Evolutionary conservation across 1,140 invertebrate species (phyloP).

Genomic region (Leucophenga varia): DNA sequence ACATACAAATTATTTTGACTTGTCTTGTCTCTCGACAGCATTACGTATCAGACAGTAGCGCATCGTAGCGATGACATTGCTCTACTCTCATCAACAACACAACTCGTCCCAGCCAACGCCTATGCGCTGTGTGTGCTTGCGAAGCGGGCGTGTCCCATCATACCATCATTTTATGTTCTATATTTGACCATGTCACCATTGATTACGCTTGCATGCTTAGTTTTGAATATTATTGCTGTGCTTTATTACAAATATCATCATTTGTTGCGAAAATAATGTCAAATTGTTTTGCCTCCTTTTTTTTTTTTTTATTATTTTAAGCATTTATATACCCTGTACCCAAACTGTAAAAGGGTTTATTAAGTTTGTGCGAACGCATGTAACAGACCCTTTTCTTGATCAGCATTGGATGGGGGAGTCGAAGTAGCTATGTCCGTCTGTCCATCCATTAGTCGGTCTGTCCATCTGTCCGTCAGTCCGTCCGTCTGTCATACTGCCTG

Average conservation of each 20-base stretch:
- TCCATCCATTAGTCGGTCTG: too few species aligned
- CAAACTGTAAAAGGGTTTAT: too few species aligned
- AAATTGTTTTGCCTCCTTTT: not conserved
- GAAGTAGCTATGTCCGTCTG: too few species aligned
- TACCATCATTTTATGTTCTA: constrained; percentile 46
- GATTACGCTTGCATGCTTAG: constrained; percentile 46
- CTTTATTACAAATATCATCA: constrained; percentile 46
- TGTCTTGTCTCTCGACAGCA: constrained; percentile 10
- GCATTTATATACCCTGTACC: too few species aligned
- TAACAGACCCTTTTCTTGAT: too few species aligned
- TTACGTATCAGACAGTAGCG: constrained; percentile 10
- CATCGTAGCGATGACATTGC: constrained; percentile 4
- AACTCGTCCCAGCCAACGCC: constrained; percentile 18
- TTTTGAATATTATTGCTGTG: constrained; percentile 48
- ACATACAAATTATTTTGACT: constrained; percentile 1
- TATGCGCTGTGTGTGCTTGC: constrained; percentile 39
- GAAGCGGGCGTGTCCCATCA: constrained; percentile 47
- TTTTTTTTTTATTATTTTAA: not conserved
- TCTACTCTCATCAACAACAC: constrained; percentile 13
- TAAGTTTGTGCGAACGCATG: too few species aligned
- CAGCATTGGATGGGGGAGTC: too few species aligned
- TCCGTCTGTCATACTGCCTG: too few species aligned
- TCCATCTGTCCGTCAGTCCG: too few species aligned
- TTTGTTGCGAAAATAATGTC: constrained; percentile 28
- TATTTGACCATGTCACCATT: constrained; percentile 52